Evolutionary conservation across 2,113 vertebrate species (phyloP), one percentile per base, ranked within the genome.

Genomic region (Emydocephalus ijimae): DNA sequence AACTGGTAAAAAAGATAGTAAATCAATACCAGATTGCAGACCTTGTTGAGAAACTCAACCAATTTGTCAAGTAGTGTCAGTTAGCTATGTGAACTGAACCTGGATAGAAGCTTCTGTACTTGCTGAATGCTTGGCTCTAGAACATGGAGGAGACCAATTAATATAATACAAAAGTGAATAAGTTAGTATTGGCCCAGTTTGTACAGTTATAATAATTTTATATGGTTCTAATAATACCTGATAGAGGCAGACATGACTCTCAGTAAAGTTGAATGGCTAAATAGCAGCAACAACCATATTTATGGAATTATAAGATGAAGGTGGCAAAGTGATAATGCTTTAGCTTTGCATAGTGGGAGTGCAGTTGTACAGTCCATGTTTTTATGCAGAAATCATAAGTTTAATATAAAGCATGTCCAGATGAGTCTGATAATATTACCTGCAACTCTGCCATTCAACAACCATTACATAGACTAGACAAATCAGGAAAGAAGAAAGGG

Each of bases 21-120:
- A 98, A 97, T 97, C 97, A 96, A 94, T 91, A 95, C 93, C 96
- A 95, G 96, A 95, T 96, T 96, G 96, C 92, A 95, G 93, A 94
- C 95, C 94, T 95, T 95, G 93, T 93, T 0, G 74, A 95, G 95
- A 96, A 92, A 92, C 95, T 95, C 95, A 94, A 94, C 95, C 93
- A 94, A 96, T 97, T 97, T 95, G 96, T 97, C 97, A 97, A 95
- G 56, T 69, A 89, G 56, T 0, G 39, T 92, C 93, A 74, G 91
- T 95, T 90, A 93, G 56, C 95, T 96, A 91, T 95, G 94, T 89
- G 95, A 94, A 89, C 94, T 93, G 92, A 92, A 87, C 93, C 94
- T 1, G 0, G 89, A 48, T 11, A 0, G 81, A 93, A 74, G 95
- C 96, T 97, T 97, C 97, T 94, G 96, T 95, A 91, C 92, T 90